Conservation (phyloP, 2,888 invertebrate genomes). For the Brachylomia viminalis region DNA sequence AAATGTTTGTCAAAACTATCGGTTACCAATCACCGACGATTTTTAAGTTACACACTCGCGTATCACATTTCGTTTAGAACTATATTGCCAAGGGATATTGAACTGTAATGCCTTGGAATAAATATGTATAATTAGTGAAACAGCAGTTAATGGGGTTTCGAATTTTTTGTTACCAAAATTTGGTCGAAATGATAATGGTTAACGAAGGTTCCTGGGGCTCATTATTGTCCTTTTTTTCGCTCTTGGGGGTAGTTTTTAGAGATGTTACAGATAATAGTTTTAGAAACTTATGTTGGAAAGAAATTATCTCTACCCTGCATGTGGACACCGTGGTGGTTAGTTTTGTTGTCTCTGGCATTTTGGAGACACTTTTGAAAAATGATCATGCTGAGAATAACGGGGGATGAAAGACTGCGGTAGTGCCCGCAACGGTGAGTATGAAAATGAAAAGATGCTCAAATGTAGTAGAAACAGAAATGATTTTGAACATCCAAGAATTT, state of each 20-base stretch:
- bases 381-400: constrained; percentile 42
- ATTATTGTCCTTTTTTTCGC: constrained; percentile 67
- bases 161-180: constrained; percentile 63
- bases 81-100: constrained; percentile 18
- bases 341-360: constrained; percentile 37
- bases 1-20: constrained; percentile 68
- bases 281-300: constrained; percentile 62
- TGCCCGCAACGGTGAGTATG: not conserved
- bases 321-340: constrained; percentile 60
- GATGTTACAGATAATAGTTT: constrained; percentile 67
- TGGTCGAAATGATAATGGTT: constrained; percentile 67
- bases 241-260: constrained; percentile 66
- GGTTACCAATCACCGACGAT: constrained; percentile 53
- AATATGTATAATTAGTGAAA: constrained; percentile 37
- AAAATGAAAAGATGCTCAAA: not conserved
- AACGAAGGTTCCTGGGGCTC: constrained; percentile 61
- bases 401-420: constrained; percentile 23
- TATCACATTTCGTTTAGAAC: constrained; percentile 20
- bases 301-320: constrained; percentile 58
- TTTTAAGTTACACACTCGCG: constrained; percentile 49
- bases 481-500: not conserved
- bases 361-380: constrained; percentile 25
- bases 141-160: constrained; percentile 9
- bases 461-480: not conserved
- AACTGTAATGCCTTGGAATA: constrained; percentile 14